phyloP scores from a whole-genome alignment of 1,140 invertebrate species.

The Papilio xuthus region DNA sequence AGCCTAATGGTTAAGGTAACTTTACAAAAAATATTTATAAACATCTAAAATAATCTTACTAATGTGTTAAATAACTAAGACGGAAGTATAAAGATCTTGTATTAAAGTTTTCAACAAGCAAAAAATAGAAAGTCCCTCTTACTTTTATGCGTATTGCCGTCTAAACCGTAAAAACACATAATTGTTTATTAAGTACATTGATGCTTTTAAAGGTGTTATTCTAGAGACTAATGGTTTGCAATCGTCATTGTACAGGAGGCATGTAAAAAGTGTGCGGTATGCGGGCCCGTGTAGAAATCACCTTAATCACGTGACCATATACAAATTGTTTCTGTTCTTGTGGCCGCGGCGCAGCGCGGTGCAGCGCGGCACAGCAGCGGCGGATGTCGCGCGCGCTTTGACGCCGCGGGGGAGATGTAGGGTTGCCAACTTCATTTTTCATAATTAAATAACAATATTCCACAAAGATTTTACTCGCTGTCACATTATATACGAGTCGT shows the following conservation, averaged over 20 bases:
- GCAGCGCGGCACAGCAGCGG: not conserved
- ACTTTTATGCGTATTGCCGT: too few species aligned
- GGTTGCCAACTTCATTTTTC: not conserved
- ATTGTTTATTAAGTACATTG: not conserved
- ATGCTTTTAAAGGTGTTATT: not conserved
- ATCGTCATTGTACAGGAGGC: slow-evolving; percentile 16
- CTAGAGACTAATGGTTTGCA: not conserved
- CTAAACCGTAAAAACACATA: not conserved
- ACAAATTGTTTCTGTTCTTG: slow-evolving; percentile 34
- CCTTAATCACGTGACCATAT: slow-evolving; percentile 36
- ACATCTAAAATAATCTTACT: too few species aligned
- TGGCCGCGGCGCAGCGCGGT: not conserved
- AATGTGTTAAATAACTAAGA: too few species aligned
- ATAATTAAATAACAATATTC: not conserved
- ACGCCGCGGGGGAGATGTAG: slow-evolving; percentile 26
- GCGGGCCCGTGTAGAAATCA: slow-evolving; percentile 10
- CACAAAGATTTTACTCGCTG: not conserved
- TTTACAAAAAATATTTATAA: too few species aligned
- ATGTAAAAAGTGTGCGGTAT: slow-evolving; percentile 27
- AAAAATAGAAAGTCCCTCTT: too few species aligned
- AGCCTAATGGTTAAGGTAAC: too few species aligned
- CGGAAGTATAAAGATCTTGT: too few species aligned
- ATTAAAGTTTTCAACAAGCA: too few species aligned
- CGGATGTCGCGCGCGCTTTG: slow-evolving; percentile 31
- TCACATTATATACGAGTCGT: too few species aligned